phyloP scores from a whole-genome alignment of 1,140 invertebrate genomes.

The Amyelois transitella region DNA sequence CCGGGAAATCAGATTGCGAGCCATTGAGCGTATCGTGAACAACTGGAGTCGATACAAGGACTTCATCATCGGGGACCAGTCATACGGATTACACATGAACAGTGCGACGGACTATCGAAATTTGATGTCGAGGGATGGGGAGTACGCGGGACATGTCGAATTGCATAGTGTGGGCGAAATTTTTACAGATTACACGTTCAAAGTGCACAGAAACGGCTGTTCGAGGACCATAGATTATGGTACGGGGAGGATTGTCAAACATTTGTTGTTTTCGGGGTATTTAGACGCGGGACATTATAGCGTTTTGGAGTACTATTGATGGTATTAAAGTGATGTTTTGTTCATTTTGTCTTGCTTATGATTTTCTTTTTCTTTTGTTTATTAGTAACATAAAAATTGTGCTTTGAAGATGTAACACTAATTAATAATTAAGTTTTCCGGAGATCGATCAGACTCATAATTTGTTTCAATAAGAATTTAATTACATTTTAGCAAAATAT shows the following conservation, averaged over 20 bases:
- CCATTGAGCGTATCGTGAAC: slow-evolving; percentile 43
- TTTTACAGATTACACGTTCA: slow-evolving; percentile 46
- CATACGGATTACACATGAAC: slow-evolving; percentile 38
- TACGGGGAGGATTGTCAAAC: slow-evolving; percentile 34
- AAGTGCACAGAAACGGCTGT: slow-evolving; percentile 44
- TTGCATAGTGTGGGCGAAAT: slow-evolving; percentile 51
- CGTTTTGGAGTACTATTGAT: slow-evolving; percentile 48
- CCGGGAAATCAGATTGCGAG: slow-evolving; percentile 42
- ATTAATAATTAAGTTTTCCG: too few species aligned
- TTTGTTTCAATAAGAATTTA: too few species aligned
- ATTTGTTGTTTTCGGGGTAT: slow-evolving; percentile 53
- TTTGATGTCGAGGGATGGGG: slow-evolving; percentile 49
- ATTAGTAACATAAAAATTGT: too few species aligned
- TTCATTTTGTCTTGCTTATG: neutral
- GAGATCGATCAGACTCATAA: too few species aligned
- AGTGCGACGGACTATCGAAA: slow-evolving; percentile 33
- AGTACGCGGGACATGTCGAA: slow-evolving; percentile 59
- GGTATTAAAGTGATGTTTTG: neutral
- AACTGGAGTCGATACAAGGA: slow-evolving; percentile 59
- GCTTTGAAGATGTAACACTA: too few species aligned
- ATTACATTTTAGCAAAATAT: too few species aligned
- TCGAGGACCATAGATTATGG: slow-evolving; percentile 53
- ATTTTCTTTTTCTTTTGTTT: too few species aligned
- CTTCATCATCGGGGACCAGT: slow-evolving; percentile 56
- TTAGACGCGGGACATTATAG: slow-evolving; percentile 59